Evolutionary conservation across 53 echinoderm and acorn worm species (phyloP).

Genomic region (Stichopus horrens): DNA sequence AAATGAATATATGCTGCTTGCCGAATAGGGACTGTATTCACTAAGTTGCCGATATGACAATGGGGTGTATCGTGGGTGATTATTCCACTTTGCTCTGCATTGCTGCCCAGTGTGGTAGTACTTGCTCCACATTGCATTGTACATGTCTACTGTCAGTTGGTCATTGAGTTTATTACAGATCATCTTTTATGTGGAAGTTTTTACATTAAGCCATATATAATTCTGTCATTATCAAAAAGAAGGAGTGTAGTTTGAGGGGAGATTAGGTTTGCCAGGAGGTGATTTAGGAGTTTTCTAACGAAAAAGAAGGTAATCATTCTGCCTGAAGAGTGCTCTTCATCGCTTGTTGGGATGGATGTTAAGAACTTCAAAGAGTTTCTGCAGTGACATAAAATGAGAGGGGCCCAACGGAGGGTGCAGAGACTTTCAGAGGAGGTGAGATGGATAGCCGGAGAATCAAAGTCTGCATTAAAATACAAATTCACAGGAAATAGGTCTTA

Average conservation of each 20-base stretch:
- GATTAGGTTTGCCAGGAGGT: slow-evolving; percentile 48
- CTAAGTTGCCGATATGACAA: neutral
- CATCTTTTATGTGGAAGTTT: neutral
- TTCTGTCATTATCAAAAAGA: neutral
- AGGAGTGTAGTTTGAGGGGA: slow-evolving; percentile 30
- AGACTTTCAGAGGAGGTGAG: slow-evolving; percentile 19
- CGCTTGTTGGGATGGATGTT: slow-evolving; percentile 32
- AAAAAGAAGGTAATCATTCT: slow-evolving; percentile 40
- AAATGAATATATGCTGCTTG: slow-evolving; percentile 32
- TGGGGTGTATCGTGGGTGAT: slow-evolving; percentile 9
- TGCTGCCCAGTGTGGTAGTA: neutral
- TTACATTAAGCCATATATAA: neutral
- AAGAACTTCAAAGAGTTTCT: slow-evolving; percentile 35
- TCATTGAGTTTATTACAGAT: neutral
- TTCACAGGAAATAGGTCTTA: slow-evolving; percentile 42
- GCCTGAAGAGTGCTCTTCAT: slow-evolving; percentile 43
- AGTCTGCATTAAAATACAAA: slow-evolving; percentile 46
- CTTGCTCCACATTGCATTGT: neutral
- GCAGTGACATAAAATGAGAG: slow-evolving; percentile 46
- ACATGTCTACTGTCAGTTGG: neutral
- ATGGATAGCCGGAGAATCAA: slow-evolving; percentile 20
- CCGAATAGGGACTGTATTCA: slow-evolving; percentile 21
- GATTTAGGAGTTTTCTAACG: slow-evolving; percentile 37
- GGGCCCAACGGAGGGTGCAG: slow-evolving; percentile 10
- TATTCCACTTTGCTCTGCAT: neutral